Evolutionary conservation across 2,113 vertebrate genomes (phyloP).

Genomic region (Todiramphus chloris): DNA sequence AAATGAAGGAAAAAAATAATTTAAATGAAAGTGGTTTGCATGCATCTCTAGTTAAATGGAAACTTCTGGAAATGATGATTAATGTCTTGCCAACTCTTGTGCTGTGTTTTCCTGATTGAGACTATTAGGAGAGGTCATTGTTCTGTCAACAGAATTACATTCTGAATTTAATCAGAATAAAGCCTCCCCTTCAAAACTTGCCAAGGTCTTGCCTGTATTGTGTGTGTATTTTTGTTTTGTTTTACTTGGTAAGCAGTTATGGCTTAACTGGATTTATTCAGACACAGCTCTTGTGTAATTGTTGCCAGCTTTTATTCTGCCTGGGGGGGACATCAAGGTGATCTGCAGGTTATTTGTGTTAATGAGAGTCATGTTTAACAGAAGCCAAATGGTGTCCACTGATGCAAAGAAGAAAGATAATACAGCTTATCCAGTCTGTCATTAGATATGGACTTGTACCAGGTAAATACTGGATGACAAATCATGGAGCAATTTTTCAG

Average conservation of each 20-base stretch:
- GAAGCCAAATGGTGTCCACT: neutral
- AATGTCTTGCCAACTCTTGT: neutral
- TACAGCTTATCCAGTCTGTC: neutral
- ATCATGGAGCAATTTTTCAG: neutral
- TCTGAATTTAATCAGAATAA: conserved; percentile 60
- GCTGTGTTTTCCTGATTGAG: conserved; percentile 9
- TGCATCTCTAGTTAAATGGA: neutral
- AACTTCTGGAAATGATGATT: neutral
- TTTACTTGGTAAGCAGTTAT: conserved; percentile 29
- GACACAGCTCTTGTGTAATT: neutral
- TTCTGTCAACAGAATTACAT: conserved; percentile 37
- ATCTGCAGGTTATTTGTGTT: neutral
- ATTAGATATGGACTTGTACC: neutral
- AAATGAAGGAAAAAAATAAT: neutral
- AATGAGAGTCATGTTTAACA: neutral
- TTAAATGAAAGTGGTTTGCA: neutral
- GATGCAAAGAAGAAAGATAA: neutral
- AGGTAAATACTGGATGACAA: neutral
- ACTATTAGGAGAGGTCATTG: neutral
- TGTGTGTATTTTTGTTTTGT: neutral
- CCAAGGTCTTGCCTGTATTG: conserved; percentile 2
- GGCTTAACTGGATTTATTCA: conserved; percentile 23
- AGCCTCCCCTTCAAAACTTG: conserved; percentile 23
- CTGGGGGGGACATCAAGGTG: neutral
- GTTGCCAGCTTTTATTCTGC: neutral